phyloP scores from a whole-genome alignment of 2,113 vertebrate species.

The Lepus timidus region DNA sequence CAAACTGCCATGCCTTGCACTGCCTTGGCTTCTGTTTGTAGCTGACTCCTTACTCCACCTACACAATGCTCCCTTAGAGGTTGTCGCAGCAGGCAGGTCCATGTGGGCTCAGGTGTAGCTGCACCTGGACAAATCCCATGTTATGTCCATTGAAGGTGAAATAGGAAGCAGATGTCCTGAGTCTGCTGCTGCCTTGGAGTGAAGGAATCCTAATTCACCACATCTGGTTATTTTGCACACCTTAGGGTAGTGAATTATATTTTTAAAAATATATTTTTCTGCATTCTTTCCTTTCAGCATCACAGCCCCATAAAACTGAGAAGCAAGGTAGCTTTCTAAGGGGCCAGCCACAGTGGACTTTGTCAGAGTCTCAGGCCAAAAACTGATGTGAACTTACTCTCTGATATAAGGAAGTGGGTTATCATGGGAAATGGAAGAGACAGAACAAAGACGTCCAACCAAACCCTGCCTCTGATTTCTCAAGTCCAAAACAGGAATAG shows the following conservation, averaged over 20 bases:
- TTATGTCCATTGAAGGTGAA: neutral
- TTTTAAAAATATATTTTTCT: neutral
- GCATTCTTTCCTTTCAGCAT: neutral
- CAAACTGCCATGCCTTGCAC: neutral
- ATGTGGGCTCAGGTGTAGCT: neutral
- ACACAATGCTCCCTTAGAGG: neutral
- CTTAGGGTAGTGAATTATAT: neutral
- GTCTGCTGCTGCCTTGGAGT: neutral
- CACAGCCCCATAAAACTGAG: neutral
- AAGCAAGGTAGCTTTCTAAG: neutral
- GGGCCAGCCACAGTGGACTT: neutral
- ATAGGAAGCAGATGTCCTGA: neutral
- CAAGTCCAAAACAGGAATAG: neutral
- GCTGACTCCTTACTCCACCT: neutral
- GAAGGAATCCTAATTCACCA: neutral
- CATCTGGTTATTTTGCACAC: neutral
- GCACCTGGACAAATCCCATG: neutral
- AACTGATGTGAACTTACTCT: neutral
- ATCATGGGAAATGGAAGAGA: neutral
- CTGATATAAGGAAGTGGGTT: neutral
- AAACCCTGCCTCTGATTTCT: neutral
- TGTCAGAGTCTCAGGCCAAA: neutral
- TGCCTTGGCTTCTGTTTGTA: neutral
- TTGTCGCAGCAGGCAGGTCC: neutral
- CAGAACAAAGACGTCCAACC: accelerated